Percentiles rank a stretch among this genome's conserved stretches.
Conservation (phyloP, 1,140 invertebrate species). For the Ceratina japonica region DNA sequence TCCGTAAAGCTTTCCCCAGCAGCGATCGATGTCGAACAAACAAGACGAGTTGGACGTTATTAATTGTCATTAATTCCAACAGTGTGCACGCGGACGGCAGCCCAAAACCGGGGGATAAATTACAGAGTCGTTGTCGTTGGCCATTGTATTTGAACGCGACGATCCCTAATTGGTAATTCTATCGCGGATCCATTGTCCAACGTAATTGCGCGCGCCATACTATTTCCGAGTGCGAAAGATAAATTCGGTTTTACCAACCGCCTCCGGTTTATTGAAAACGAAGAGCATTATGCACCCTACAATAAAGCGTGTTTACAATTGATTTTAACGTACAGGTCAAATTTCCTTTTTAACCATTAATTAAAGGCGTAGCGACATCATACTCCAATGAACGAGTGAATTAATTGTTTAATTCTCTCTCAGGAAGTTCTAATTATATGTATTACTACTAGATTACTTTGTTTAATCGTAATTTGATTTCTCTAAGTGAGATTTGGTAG, state of each 20-base stretch:
- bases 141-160: constrained; percentile 74
- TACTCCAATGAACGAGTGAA: too few species aligned
- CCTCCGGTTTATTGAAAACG: too few species aligned
- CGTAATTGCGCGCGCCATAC: constrained; percentile 32
- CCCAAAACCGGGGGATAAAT: constrained; percentile 71
- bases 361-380: too few species aligned
- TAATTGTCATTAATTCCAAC: constrained; percentile 63
- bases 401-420: too few species aligned
- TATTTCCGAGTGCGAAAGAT: constrained; percentile 20
- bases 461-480: too few species aligned
- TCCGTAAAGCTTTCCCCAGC: not conserved
- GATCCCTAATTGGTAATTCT: constrained; percentile 72
- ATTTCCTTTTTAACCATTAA: too few species aligned
- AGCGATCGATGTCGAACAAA: constrained; percentile 18
- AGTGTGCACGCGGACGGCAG: constrained; percentile 34
- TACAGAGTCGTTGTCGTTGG: constrained; percentile 75
- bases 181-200: constrained; percentile 23
- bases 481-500: too few species aligned
- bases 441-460: too few species aligned
- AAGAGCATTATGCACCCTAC: not conserved
- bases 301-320: not conserved
- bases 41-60: constrained; percentile 34
- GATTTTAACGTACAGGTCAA: too few species aligned
- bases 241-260: constrained; percentile 27
- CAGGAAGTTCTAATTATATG: too few species aligned